These are phyloP conservation scores for Carlito syrichta DNA, from an alignment of 2,113 vertebrate species.

Conservation along the genomic window DNA sequence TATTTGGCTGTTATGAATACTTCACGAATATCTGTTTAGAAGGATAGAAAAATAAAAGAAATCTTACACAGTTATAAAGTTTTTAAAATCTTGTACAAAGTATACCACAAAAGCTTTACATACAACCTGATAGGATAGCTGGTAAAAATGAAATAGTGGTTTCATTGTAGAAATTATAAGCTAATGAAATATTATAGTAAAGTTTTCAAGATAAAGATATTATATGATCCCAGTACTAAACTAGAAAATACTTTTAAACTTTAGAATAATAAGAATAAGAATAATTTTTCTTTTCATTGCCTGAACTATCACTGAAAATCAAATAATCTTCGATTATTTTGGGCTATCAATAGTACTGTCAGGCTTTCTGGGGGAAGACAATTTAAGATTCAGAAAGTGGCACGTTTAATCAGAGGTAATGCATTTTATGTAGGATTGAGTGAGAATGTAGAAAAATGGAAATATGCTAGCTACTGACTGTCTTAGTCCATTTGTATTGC, in stretches of 20 bases:
- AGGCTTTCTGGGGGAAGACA: background rate
- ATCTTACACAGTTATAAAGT: background rate
- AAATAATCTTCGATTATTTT: constrained; percentile 31
- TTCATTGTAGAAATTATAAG: background rate
- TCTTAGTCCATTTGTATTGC: background rate
- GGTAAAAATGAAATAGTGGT: constrained; percentile 23
- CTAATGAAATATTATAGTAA: background rate
- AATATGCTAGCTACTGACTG: background rate
- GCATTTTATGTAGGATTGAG: background rate
- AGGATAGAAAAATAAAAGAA: background rate
- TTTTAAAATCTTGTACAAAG: constrained; percentile 10
- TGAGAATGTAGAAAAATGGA: background rate
- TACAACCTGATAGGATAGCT: background rate
- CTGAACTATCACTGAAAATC: constrained; percentile 10
- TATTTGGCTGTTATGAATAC: background rate
- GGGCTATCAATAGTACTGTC: background rate
- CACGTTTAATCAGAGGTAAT: constrained; percentile 25
- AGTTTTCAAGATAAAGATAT: constrained; percentile 13
- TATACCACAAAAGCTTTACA: background rate
- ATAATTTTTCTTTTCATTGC: too few relatives aligned
- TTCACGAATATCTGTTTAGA: background rate
- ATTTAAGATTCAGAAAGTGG: background rate
- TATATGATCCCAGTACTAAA: background rate
- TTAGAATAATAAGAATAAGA: constrained; percentile 4
- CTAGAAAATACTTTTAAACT: constrained; percentile 12